Percentiles rank a stretch among this genome's conserved stretches.
phyloP scores from a whole-genome alignment of 2,888 invertebrate genomes.

The Drosophila aldrichi region DNA sequence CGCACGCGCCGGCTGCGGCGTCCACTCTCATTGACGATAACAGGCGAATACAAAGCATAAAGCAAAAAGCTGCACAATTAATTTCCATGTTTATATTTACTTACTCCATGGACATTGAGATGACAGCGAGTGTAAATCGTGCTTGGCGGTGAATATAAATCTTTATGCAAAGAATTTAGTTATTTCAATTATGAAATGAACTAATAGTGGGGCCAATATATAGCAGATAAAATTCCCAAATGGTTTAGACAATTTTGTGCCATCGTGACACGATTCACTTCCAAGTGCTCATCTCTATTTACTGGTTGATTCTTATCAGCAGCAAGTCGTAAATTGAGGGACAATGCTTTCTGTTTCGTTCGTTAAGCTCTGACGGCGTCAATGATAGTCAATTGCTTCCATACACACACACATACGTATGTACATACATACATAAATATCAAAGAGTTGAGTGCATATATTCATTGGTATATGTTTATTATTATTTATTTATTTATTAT shows the following conservation, averaged over 20 bases:
- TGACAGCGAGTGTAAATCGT: constrained; percentile 8
- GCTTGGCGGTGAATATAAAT: not conserved
- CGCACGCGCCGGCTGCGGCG: constrained; percentile 45
- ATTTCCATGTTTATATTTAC: constrained; percentile 53
- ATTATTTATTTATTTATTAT: not conserved
- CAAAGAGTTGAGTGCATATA: constrained; percentile 12
- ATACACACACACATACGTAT: not conserved
- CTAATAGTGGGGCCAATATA: not conserved
- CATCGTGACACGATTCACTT: constrained; percentile 1
- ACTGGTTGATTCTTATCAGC: constrained; percentile 36
- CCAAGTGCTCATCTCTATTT: constrained; percentile 11
- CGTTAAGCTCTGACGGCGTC: constrained; percentile 31
- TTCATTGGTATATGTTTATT: not conserved
- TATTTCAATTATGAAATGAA: no score
- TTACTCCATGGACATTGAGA: constrained; percentile 10
- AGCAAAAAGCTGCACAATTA: constrained; percentile 50
- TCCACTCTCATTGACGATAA: constrained; percentile 40
- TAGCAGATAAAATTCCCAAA: no score
- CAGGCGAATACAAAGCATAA: constrained; percentile 58
- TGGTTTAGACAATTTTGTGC: not conserved
- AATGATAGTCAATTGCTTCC: not conserved
- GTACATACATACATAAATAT: not conserved
- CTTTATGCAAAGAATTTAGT: no score
- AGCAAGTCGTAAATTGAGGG: constrained; percentile 25
- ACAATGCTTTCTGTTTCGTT: constrained; percentile 52